phyloP scores from a whole-genome alignment of 1,140 invertebrate species.

The Lasioglossum baleicum region DNA sequence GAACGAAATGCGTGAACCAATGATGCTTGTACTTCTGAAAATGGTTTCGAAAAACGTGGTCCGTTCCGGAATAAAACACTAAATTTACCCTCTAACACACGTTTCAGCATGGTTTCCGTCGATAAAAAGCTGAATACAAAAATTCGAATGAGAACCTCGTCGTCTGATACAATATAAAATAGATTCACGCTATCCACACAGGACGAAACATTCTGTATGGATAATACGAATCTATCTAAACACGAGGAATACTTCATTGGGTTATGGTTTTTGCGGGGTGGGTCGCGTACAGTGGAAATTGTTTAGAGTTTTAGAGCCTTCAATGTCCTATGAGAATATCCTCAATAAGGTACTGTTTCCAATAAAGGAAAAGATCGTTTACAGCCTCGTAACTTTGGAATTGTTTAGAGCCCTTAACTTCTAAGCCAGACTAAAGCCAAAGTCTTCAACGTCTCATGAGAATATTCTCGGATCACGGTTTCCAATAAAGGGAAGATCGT shows the following conservation, averaged over 20 bases:
- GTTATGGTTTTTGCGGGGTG: too few species aligned
- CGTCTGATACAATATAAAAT: neutral
- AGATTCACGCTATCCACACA: too few species aligned
- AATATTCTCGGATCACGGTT: neutral
- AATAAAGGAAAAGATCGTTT: too few species aligned
- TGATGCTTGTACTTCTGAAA: neutral
- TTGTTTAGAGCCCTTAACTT: too few species aligned
- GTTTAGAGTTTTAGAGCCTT: too few species aligned
- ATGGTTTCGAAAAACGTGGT: slow-evolving; percentile 30
- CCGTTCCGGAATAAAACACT: neutral
- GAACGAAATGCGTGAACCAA: slow-evolving; percentile 11
- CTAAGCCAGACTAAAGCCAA: too few species aligned
- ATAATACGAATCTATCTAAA: neutral
- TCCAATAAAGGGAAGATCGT: neutral
- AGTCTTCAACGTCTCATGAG: too few species aligned
- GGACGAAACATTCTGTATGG: too few species aligned
- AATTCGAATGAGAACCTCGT: slow-evolving; percentile 18
- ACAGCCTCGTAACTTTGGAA: too few species aligned
- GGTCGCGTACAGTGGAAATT: too few species aligned
- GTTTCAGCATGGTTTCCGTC: neutral
- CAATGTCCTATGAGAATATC: too few species aligned
- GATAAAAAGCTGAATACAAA: slow-evolving; percentile 40
- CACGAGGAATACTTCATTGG: slow-evolving; percentile 15
- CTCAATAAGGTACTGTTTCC: too few species aligned
- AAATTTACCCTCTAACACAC: neutral